A percentile compares a stretch with the other conserved stretches of the same genome.
These are phyloP conservation scores for Typhlichthys subterraneus DNA, from an alignment of 2,797 vertebrate genomes.

Conservation along the genomic window DNA sequence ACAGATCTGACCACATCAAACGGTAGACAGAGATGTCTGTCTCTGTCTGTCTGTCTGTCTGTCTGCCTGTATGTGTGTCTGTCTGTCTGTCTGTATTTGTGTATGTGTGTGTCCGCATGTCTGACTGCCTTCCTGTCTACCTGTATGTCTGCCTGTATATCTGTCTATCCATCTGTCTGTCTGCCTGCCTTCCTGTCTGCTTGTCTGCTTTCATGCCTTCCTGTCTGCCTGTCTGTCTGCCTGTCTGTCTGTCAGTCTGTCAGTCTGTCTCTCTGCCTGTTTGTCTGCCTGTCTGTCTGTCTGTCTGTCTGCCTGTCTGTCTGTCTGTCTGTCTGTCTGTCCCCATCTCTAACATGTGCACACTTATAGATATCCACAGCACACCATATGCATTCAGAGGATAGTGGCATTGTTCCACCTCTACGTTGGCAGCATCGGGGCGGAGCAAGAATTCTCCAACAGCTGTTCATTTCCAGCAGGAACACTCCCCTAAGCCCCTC, in stretches of 20 bases:
- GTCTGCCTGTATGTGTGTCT: neutral
- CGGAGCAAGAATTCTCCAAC: no score
- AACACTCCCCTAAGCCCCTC: neutral
- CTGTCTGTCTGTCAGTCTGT: no score
- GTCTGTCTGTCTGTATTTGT: no score
- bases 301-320: neutral
- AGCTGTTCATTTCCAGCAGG: neutral
- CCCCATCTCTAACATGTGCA: neutral
- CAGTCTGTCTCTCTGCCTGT: no score
- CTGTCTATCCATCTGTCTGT: neutral
- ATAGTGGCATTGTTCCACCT: no score
- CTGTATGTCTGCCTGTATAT: no score
- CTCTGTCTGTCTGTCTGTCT: neutral
- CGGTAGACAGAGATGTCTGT: conserved; percentile 19
- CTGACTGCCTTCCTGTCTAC: neutral
- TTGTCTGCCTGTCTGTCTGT: no score
- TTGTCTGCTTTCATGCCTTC: neutral
- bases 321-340: neutral
- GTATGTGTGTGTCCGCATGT: neutral
- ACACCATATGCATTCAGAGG: no score
- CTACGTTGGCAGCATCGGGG: no score
- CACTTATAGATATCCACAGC: conserved; percentile 21
- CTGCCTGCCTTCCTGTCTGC: neutral
- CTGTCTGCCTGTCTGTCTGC: neutral
- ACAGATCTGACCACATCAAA: conserved; percentile 43